phyloP scores from a whole-genome alignment of 2,113 vertebrate species.

The Plotosus lineatus region DNA sequence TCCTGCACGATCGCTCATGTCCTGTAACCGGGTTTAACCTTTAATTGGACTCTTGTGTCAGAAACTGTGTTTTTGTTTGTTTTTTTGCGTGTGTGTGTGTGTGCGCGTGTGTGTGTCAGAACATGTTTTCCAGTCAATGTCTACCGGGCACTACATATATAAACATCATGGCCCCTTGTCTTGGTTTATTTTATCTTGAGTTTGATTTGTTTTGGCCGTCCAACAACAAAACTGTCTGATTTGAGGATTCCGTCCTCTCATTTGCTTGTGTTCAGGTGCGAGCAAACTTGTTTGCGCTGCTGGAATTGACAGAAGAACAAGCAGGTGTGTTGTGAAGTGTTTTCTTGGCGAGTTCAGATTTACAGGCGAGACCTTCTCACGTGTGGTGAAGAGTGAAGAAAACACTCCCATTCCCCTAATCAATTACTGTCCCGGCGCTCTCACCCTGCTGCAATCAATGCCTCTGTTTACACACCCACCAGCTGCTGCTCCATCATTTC shows the following conservation, averaged over 20 bases:
- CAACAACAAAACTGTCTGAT: background rate
- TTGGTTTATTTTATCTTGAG: background rate
- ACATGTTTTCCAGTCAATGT: background rate
- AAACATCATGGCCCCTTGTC: background rate
- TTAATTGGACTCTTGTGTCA: background rate
- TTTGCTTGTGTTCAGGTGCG: background rate
- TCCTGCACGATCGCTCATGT: background rate
- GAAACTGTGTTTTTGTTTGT: no score
- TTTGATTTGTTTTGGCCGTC: background rate
- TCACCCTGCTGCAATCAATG: slow-evolving; percentile 50
- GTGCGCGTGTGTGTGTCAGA: background rate
- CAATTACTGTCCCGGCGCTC: slow-evolving; percentile 60
- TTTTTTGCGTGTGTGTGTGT: background rate
- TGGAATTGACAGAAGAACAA: background rate
- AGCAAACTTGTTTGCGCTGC: background rate
- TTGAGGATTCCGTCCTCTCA: background rate
- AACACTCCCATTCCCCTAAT: slow-evolving; percentile 65
- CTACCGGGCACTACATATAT: background rate
- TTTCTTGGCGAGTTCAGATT: slow-evolving; percentile 14
- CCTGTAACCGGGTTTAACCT: background rate
- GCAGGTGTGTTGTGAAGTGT: slow-evolving; percentile 22
- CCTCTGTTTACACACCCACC: slow-evolving; percentile 55
- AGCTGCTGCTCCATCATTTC: slow-evolving; percentile 62
- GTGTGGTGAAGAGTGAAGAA: slow-evolving; percentile 53
- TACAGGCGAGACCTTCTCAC: background rate